These are phyloP conservation scores for Progne subis DNA, from an alignment of 2,113 vertebrate species.

Conservation along the genomic window DNA sequence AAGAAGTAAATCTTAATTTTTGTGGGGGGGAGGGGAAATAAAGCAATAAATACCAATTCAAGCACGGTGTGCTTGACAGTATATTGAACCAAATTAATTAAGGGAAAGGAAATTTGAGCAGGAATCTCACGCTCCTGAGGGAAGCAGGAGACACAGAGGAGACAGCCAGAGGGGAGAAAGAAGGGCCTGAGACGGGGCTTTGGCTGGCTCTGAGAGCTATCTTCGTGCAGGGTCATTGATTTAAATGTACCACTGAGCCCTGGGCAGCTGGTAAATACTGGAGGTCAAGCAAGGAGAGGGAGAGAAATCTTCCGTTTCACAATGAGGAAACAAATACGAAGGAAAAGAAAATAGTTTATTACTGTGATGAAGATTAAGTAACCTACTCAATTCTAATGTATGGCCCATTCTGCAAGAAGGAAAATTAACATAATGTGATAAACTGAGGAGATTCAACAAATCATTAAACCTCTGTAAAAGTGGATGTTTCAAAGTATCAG, in stretches of 20 bases:
- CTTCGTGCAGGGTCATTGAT: not conserved
- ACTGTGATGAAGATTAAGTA: constrained; percentile 45
- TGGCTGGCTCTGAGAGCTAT: not conserved
- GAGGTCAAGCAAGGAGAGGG: not conserved
- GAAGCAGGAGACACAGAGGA: not conserved
- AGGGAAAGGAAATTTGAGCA: not conserved
- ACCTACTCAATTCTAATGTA: not conserved
- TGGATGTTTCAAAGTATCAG: not conserved
- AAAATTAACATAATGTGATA: constrained; percentile 35
- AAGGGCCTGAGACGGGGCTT: not conserved
- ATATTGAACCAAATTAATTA: not conserved
- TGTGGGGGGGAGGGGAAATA: not conserved
- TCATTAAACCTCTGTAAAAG: constrained; percentile 10
- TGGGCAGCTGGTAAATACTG: not conserved
- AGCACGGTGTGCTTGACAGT: not conserved
- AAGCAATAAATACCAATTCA: not conserved
- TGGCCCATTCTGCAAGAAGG: not conserved
- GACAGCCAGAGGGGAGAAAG: not conserved
- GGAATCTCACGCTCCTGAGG: not conserved
- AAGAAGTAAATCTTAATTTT: not conserved
- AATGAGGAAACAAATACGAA: not conserved
- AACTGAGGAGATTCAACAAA: constrained; percentile 42
- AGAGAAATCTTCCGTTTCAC: not conserved
- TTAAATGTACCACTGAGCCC: not conserved
- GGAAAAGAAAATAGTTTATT: not conserved